Percentiles rank a stretch among this genome's conserved stretches.
phyloP scores from a whole-genome alignment of 37 sponge, comb jelly and placozoan species.

The Mnemiopsis leidyi region DNA sequence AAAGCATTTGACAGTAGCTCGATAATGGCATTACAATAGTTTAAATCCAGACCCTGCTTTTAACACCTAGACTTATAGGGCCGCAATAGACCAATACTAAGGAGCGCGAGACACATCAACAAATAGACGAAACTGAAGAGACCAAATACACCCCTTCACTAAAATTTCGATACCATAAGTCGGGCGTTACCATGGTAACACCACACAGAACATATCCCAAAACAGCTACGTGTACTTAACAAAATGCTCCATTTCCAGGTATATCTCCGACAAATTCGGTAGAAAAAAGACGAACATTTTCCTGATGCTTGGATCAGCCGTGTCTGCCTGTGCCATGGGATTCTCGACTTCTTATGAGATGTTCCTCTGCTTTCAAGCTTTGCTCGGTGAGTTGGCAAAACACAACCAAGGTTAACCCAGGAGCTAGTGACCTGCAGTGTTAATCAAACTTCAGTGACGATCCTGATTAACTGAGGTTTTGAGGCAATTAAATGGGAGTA shows the following conservation, averaged over 20 bases:
- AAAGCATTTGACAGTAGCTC: background rate
- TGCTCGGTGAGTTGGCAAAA: conserved; percentile 45
- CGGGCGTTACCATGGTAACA: background rate
- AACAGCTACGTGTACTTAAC: too few species aligned
- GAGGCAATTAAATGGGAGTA: too few species aligned
- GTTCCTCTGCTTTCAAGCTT: conserved; percentile 29
- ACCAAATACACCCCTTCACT: background rate
- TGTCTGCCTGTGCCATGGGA: background rate
- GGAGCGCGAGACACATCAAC: background rate
- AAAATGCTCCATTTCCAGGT: background rate
- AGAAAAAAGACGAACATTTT: conserved; percentile 5
- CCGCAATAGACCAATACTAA: background rate
- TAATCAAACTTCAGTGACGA: too few species aligned
- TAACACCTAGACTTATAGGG: background rate
- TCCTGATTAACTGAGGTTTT: too few species aligned
- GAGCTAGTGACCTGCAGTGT: background rate
- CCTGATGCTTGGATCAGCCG: conserved; percentile 34
- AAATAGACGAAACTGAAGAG: background rate
- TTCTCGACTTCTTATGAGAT: conserved; percentile 44
- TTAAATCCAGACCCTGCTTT: background rate
- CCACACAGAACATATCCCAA: too few species aligned
- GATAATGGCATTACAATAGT: background rate
- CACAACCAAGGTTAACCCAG: too few species aligned
- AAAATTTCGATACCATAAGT: background rate
- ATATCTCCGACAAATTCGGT: conserved; percentile 9